phyloP scores from a whole-genome alignment of 2,113 vertebrate genomes.

The Xenopus borealis region DNA sequence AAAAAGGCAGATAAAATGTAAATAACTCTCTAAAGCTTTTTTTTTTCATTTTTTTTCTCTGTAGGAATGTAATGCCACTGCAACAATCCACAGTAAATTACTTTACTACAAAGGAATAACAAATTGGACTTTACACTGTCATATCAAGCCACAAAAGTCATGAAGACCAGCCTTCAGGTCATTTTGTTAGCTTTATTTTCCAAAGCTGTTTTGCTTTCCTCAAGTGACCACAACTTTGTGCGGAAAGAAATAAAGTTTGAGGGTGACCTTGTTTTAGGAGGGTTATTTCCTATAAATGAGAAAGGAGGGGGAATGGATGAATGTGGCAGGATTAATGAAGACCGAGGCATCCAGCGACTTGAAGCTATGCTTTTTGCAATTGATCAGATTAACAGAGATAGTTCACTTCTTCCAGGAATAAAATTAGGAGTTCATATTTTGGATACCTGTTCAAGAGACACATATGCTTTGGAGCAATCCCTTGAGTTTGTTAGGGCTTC shows the following conservation, averaged over 20 bases:
- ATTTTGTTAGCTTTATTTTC: slow-evolving; percentile 81
- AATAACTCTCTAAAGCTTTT: slow-evolving; percentile 8
- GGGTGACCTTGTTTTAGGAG: slow-evolving; percentile 93
- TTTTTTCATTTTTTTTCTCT: slow-evolving; percentile 56
- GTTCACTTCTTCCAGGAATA: slow-evolving; percentile 82
- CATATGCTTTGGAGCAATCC: slow-evolving; percentile 95
- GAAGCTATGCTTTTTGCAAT: slow-evolving; percentile 98
- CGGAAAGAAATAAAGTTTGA: slow-evolving; percentile 95
- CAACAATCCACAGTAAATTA: slow-evolving; percentile 54
- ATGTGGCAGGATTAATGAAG: slow-evolving; percentile 93
- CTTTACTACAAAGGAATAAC: slow-evolving; percentile 68
- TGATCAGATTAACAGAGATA: slow-evolving; percentile 89
- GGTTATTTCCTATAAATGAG: slow-evolving; percentile 96
- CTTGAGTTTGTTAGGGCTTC: slow-evolving; percentile 96
- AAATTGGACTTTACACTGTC: slow-evolving; percentile 50
- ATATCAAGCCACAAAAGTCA: slow-evolving; percentile 52
- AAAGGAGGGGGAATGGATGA: slow-evolving; percentile 91
- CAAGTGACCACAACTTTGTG: slow-evolving; percentile 80
- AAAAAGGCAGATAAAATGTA: too few species aligned
- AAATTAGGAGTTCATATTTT: slow-evolving; percentile 92
- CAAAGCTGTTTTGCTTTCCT: slow-evolving; percentile 77
- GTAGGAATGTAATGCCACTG: slow-evolving; percentile 68
- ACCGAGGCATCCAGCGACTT: slow-evolving; percentile 90
- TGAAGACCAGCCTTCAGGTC: slow-evolving; percentile 70
- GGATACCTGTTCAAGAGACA: slow-evolving; percentile 96